phyloP scores from a whole-genome alignment of 2,888 invertebrate genomes.

The Caenorhabditis japonica region DNA sequence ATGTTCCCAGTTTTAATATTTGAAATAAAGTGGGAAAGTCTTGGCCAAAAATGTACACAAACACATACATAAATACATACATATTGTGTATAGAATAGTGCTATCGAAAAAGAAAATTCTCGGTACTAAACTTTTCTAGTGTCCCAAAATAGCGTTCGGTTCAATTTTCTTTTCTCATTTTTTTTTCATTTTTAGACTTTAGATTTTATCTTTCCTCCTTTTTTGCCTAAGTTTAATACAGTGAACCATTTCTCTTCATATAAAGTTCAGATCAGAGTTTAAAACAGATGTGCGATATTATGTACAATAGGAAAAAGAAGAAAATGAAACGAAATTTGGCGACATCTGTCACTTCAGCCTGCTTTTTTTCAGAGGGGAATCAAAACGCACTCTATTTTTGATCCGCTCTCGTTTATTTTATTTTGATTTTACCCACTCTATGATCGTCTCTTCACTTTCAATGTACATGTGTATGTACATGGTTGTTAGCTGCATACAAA shows the following conservation, averaged over 20 bases:
- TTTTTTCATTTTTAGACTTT: conserved; percentile 5
- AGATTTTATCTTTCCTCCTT: background rate
- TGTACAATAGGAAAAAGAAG: too few relatives aligned
- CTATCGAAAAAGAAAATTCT: too few relatives aligned
- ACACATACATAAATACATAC: too few relatives aligned
- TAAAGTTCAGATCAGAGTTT: too few relatives aligned
- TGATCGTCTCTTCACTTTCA: conserved; percentile 11
- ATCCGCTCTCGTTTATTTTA: conserved; percentile 15
- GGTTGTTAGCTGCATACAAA: conserved; percentile 46
- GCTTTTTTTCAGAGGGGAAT: background rate
- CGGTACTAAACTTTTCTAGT: background rate
- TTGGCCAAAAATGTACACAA: too few relatives aligned
- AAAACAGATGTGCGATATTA: too few relatives aligned
- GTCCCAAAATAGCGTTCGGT: conserved; percentile 1
- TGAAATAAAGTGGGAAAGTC: too few relatives aligned
- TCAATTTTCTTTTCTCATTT: background rate
- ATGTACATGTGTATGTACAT: conserved; percentile 23
- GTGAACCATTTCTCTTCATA: conserved; percentile 5
- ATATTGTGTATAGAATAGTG: too few relatives aligned
- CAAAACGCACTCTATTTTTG: conserved; percentile 2
- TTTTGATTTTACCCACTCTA: conserved; percentile 28
- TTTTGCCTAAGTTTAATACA: conserved; percentile 9
- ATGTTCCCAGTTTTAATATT: too few relatives aligned
- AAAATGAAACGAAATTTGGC: too few relatives aligned
- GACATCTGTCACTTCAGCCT: too few relatives aligned